These are phyloP conservation scores for Parazoanthus atlanticus DNA, from an alignment of 92 coral and sea anemone genomes.

Conservation along the genomic window DNA sequence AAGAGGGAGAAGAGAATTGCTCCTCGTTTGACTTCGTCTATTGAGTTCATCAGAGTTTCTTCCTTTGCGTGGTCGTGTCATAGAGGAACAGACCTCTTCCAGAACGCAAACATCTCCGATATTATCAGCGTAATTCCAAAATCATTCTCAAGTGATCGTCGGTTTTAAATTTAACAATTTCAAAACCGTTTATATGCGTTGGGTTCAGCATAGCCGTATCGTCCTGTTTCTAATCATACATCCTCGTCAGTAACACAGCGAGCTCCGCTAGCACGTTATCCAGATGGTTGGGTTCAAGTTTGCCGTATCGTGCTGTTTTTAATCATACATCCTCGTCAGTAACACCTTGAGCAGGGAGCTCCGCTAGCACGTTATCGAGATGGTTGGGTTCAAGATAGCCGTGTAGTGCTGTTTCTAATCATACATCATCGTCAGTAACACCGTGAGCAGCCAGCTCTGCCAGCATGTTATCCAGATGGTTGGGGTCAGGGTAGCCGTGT, in stretches of 20 bases:
- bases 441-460: conserved; percentile 92
- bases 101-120: no score
- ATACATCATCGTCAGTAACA: conserved; percentile 56
- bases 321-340: conserved; percentile 47
- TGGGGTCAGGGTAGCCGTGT: conserved; percentile 96
- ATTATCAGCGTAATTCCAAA: no score
- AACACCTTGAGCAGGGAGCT: conserved; percentile 90
- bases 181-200: conserved; percentile 4
- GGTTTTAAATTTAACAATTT: no score
- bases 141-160: no score
- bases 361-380: conserved; percentile 85
- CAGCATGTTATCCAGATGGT: conserved; percentile 85
- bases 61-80: no score
- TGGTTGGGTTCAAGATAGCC: conserved; percentile 94
- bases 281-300: conserved; percentile 90
- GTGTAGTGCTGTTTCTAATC: background rate
- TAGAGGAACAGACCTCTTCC: no score
- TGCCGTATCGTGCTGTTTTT: conserved; percentile 52
- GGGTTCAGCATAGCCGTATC: conserved; percentile 89
- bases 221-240: no score
- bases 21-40: no score
- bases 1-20: no score
- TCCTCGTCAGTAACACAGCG: conserved; percentile 71
- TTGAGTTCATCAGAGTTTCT: no score
- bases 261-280: conserved; percentile 91